Base-by-base conservation (phyloP, 2,888 invertebrate genomes). In the Cremastobaeus sp. region DNA sequence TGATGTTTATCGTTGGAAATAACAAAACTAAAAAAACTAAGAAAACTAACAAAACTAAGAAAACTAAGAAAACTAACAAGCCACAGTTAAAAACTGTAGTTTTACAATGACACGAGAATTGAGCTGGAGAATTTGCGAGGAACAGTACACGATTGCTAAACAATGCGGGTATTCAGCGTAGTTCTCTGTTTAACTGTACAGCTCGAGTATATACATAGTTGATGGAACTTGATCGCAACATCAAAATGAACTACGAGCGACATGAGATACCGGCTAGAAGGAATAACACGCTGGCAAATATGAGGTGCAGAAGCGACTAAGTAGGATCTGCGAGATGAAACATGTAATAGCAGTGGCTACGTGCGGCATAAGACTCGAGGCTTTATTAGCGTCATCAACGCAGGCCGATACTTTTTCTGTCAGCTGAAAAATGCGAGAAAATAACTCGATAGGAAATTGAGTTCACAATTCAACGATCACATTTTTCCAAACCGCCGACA, bases 211-310 rank as follows among this genome's bases (percentile, higher is more conserved):
- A 35, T 25, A 34, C 45, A 14, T 43, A 28, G 66, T 66, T 52
- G 60, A 59, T 72, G 60, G 60, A 68, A 73, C 66, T 73, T 68
- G 76, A 76, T 76, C 72, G 76, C 65, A 37, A 71, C 72, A 76
- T 76, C 76, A 65, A 60, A 72, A 76, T 72, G 72, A 76, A 72
- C 72, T 72, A 76, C 70, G 66, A 64, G 77, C 52, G 64, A 70
- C 69, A 60, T 20, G 60, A 59, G 52, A 55, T 52, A 62, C 68
- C 45, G 43, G 47, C 59, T 73, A 43, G 50, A 37, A 64, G 68
- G 55, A 48, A 69, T 57, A 57, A 41, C 54, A 32, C 15, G 39
- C 64, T 54, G 47, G 72, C 69, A 59, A 65, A 65, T 54, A 71
- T 20, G 65, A 72, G 71, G 59, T 59, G 50, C 66, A 76, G 74